Conservation (phyloP, 2,888 invertebrate genomes). For the Heliothis peltigera region DNA sequence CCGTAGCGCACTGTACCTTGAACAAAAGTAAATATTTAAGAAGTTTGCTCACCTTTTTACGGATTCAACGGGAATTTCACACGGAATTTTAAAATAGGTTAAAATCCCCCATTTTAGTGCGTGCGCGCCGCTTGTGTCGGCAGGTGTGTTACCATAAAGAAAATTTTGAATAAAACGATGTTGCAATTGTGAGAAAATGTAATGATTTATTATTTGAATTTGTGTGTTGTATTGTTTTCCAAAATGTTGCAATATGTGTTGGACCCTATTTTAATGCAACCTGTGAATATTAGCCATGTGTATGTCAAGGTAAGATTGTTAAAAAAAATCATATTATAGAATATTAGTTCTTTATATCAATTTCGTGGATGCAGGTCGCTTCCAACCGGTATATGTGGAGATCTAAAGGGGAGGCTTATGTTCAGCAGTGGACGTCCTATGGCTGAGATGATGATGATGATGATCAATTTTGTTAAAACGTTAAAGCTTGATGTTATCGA, state of each 20-base stretch:
- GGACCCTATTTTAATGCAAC: slow-evolving; percentile 59
- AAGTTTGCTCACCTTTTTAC: slow-evolving; percentile 66
- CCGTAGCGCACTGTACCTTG: slow-evolving; percentile 52
- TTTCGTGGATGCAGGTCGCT: no score
- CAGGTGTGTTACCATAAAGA: slow-evolving; percentile 30
- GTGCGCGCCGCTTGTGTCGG: slow-evolving; percentile 34
- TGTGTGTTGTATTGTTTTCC: slow-evolving; percentile 23
- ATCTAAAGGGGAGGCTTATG: no score
- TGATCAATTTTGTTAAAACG: no score
- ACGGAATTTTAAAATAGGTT: slow-evolving; percentile 60
- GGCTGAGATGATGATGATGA: no score
- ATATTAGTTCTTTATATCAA: no score
- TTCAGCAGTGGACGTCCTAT: no score
- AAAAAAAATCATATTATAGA: no score
- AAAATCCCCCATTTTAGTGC: slow-evolving; percentile 51
- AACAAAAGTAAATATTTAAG: slow-evolving; percentile 71
- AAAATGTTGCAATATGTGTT: slow-evolving; percentile 59
- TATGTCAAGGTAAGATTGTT: slow-evolving; percentile 52
- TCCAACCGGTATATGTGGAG: no score
- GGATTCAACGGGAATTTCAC: slow-evolving; percentile 47
- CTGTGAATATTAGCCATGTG: slow-evolving; percentile 53
- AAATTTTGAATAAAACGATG: slow-evolving; percentile 6
- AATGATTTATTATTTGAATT: slow-evolving; percentile 34
- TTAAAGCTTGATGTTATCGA: no score
- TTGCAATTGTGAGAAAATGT: slow-evolving; percentile 12